These are phyloP conservation scores for Monopis laevigella DNA, from an alignment of 2,888 invertebrate species.

Conservation along the genomic window DNA sequence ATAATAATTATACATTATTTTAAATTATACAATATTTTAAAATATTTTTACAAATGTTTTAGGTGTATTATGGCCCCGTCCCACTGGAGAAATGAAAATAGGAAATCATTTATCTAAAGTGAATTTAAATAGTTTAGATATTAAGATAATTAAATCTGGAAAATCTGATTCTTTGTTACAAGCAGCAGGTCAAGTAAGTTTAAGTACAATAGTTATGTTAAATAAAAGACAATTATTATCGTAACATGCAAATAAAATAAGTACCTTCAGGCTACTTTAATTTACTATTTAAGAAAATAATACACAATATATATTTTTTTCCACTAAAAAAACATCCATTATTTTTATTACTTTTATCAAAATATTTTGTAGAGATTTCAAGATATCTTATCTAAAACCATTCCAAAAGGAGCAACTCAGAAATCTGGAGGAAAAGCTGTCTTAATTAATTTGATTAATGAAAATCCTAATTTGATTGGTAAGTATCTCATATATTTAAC, in stretches of 20 bases:
- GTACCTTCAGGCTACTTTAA: too few relatives aligned
- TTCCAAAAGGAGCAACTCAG: slow-evolving; percentile 36
- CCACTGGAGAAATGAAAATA: slow-evolving; percentile 66
- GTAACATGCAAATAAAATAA: too few relatives aligned
- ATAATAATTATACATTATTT: too few relatives aligned
- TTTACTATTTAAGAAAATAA: too few relatives aligned
- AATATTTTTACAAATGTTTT: too few relatives aligned
- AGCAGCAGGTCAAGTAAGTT: slow-evolving; percentile 36
- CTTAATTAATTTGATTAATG: slow-evolving; percentile 33
- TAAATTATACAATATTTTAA: too few relatives aligned
- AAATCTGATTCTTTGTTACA: slow-evolving; percentile 31
- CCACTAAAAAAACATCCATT: background rate
- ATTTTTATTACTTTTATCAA: slow-evolving; percentile 17
- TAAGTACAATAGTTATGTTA: too few relatives aligned
- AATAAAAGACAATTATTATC: too few relatives aligned
- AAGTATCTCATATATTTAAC: slow-evolving; percentile 18
- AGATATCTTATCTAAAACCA: slow-evolving; percentile 24
- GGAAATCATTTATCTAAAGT: slow-evolving; percentile 62
- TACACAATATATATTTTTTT: too few relatives aligned
- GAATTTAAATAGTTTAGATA: slow-evolving; percentile 56
- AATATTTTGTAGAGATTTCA: slow-evolving; percentile 43
- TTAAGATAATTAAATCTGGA: slow-evolving; percentile 43
- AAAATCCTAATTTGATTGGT: slow-evolving; percentile 40
- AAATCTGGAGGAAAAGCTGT: slow-evolving; percentile 43
- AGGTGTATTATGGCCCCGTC: slow-evolving; percentile 72